These are phyloP conservation scores for Sarcophaga variegata DNA, from an alignment of 2,888 invertebrate genomes.

Conservation along the genomic window DNA sequence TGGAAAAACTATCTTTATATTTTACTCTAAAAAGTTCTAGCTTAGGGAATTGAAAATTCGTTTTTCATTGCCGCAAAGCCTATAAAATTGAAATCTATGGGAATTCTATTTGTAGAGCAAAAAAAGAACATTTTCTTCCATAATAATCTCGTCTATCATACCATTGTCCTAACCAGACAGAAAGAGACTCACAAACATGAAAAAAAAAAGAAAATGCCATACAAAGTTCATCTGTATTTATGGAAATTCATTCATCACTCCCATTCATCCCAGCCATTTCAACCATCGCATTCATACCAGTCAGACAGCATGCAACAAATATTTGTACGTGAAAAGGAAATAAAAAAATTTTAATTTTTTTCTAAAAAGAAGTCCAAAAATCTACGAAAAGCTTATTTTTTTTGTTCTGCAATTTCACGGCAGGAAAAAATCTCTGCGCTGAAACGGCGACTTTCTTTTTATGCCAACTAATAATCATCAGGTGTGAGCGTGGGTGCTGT, in stretches of 20 bases:
- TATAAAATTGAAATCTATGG: background rate
- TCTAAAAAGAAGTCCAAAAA: conserved; percentile 12
- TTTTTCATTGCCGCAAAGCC: background rate
- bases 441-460: conserved; percentile 60
- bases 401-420: background rate
- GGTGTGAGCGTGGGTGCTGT: conserved; percentile 33
- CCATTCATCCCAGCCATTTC: conserved; percentile 29
- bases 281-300: conserved; percentile 2
- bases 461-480: background rate
- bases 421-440: conserved; percentile 31
- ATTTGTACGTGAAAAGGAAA: conserved; percentile 37
- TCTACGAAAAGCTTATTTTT: background rate
- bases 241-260: conserved; percentile 51
- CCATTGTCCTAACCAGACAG: conserved; percentile 32
- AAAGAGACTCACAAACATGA: background rate
- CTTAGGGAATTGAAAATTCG: background rate
- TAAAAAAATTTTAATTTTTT: background rate
- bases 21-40: too few species aligned
- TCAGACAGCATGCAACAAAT: conserved; percentile 1
- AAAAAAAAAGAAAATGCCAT: background rate
- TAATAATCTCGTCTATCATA: conserved; percentile 14
- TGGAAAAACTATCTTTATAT: too few species aligned
- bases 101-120: background rate
- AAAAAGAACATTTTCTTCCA: background rate
- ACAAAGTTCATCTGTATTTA: conserved; percentile 45